Evolutionary conservation across 2,888 invertebrate genomes (phyloP), one percentile per base, ranked within the genome.

Genomic region (Mesochorus sp.): DNA sequence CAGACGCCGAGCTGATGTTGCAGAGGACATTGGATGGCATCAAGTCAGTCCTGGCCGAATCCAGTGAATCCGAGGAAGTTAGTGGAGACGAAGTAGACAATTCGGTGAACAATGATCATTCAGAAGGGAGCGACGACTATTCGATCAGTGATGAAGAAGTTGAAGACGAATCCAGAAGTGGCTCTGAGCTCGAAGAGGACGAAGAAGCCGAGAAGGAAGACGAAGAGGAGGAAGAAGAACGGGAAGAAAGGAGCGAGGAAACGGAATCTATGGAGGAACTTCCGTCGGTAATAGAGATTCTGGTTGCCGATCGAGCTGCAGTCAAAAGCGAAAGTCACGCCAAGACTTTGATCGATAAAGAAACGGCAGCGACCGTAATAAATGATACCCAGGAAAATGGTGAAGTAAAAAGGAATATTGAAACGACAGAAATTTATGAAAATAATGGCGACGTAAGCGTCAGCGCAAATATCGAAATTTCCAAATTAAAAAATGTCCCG

Each of bases 11-110:
- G 77, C 80, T 89, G 37, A 83, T 88, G 77, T 47, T 90, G 14
- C 87, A 88, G 53, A 86, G 88, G 53, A 91, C 90, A n/a, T 75
- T 91, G 37, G 85, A 86, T 42, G 85, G 88, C 64, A 89, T 91
- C 17, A 90, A 89, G 78, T 87, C 88, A 0, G 87, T 89, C 57
- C 84, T 91, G 79, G 89, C 91, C 5, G 89, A 90, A n/a, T n/a
- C n/a, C 31, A 87, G 88, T 28, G 87, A 88, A 19, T 75, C 77
- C 2, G 85, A 84, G 19, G 87, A 87, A 42, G 82, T 82, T 21
- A 57, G 67, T 47, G 76, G 83, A 28, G 76, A 80, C n/a, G n/a
- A n/a, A 19, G 47, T 76, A 10, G 67, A 76, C 28, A 74, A 75
- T 6, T 83, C 87, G 66, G 86, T 87, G 34, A 87, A 85, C 85